These are phyloP conservation scores for Zaprionus bogoriensis DNA, from an alignment of 2,888 invertebrate species.

Conservation along the genomic window DNA sequence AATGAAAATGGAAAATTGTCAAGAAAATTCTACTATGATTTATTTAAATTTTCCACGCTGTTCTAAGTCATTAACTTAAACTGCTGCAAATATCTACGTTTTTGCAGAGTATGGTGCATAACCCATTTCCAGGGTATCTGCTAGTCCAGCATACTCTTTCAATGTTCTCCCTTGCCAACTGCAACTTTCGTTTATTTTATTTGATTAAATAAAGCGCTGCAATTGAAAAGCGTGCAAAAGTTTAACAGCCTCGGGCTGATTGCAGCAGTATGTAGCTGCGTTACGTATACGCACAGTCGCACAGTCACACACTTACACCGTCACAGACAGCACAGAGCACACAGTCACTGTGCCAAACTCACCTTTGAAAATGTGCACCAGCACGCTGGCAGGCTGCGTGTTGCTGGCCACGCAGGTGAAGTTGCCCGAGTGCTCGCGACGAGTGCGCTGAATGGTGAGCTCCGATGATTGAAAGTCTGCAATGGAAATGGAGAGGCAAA, in stretches of 20 bases:
- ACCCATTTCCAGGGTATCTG: background rate
- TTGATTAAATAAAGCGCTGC: background rate
- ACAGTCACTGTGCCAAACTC: no score
- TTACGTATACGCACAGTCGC: slow-evolving; percentile 15
- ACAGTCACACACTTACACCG: background rate
- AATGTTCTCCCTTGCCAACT: background rate
- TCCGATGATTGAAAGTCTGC: slow-evolving; percentile 83
- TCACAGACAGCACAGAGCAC: no score
- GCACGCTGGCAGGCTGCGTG: slow-evolving; percentile 92
- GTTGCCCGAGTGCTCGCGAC: slow-evolving; percentile 91
- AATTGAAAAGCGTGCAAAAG: slow-evolving; percentile 7
- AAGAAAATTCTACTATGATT: no score
- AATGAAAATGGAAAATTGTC: background rate
- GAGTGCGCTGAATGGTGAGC: slow-evolving; percentile 83
- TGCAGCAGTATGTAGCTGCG: slow-evolving; percentile 1
- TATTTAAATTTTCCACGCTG: no score
- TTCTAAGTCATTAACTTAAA: no score
- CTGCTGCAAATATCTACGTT: rapidly evolving
- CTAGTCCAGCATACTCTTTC: no score
- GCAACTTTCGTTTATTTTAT: background rate
- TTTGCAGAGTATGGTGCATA: no score
- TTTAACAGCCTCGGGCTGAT: slow-evolving; percentile 7
- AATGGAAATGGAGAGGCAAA: slow-evolving; percentile 31
- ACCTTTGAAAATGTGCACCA: slow-evolving; percentile 95
- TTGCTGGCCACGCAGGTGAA: slow-evolving; percentile 95